Conservation (phyloP, 2,888 invertebrate genomes). For the Carpatolechia fugitivella region DNA sequence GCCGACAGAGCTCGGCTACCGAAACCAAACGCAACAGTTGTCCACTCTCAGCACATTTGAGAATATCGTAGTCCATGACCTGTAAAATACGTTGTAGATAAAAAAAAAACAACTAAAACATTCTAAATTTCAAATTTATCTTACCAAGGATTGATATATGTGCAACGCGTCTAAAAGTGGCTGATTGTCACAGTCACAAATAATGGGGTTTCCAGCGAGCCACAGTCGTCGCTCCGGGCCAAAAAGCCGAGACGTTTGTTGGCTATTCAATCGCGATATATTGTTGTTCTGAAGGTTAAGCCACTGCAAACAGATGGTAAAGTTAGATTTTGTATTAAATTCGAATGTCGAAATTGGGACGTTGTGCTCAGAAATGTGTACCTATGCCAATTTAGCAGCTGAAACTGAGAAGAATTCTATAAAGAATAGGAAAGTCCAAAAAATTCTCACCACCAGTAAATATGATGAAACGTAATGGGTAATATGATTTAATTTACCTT, state of each 20-base stretch:
- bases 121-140: background rate
- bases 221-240: background rate
- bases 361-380: too few species aligned
- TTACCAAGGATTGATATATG: background rate
- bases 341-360: too few species aligned
- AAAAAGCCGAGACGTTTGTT: background rate
- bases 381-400: too few species aligned
- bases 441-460: too few species aligned
- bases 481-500: background rate
- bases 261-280: background rate
- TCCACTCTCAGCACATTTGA: background rate
- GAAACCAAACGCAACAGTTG: background rate
- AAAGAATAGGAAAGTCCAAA: too few species aligned
- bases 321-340: too few species aligned
- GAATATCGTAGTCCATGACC: background rate
- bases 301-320: too few species aligned
- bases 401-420: too few species aligned
- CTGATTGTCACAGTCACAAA: constrained; percentile 9
- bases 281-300: constrained; percentile 6
- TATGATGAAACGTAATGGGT: too few species aligned
- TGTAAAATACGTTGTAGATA: background rate
- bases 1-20: background rate
- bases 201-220: constrained; percentile 4
- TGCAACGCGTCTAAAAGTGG: background rate
- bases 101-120: too few species aligned